Evolutionary conservation across 2,888 invertebrate genomes (phyloP).

Genomic region (Cylloceria caligata): DNA sequence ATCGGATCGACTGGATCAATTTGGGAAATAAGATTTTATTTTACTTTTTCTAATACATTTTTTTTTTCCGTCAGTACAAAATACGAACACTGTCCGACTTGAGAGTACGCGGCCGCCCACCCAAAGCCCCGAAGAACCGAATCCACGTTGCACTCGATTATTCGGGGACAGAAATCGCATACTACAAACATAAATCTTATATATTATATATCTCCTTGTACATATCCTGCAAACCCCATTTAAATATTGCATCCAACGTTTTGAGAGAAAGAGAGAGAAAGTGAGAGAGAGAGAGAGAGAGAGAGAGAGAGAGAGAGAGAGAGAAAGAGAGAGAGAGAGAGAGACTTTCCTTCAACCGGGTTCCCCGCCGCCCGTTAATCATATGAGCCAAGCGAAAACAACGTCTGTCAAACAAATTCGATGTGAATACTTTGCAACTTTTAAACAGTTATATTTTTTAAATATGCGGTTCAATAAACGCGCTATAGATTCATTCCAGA

Average conservation of each 20-base stretch:
- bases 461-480: constrained; percentile 32
- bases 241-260: constrained; percentile 72
- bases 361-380: constrained; percentile 26
- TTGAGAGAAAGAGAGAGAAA: too few species aligned
- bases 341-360: constrained; percentile 63
- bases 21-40: constrained; percentile 37
- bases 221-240: constrained; percentile 80
- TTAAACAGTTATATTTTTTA: constrained; percentile 52
- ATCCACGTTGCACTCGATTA: constrained; percentile 37
- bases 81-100: constrained; percentile 37
- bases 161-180: constrained; percentile 55
- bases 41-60: constrained; percentile 33
- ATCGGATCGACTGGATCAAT: constrained; percentile 31
- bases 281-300: too few species aligned
- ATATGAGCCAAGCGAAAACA: constrained; percentile 33
- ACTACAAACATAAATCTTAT: constrained; percentile 62
- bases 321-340: too few species aligned
- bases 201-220: constrained; percentile 81
- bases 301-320: too few species aligned
- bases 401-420: constrained; percentile 45
- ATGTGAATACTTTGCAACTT: constrained; percentile 48
- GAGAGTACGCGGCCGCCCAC: constrained; percentile 46
- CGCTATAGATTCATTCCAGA: constrained; percentile 74
- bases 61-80: constrained; percentile 26
- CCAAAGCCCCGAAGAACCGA: constrained; percentile 30